Evolutionary conservation across 2,888 invertebrate species (phyloP).

Genomic region (Andrena minutula): DNA sequence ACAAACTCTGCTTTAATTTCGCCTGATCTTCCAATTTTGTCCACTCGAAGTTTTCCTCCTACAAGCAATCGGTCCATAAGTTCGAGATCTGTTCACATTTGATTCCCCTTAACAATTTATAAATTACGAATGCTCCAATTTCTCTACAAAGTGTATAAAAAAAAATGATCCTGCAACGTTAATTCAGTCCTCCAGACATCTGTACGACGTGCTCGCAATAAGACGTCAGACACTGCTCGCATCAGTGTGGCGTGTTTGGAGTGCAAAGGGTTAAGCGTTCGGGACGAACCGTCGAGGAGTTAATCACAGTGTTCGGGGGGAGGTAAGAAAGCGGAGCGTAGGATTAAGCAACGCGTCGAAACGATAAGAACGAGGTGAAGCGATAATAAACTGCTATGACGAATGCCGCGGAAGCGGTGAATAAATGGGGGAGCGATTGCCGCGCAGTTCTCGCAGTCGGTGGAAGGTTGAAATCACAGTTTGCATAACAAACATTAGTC

Average conservation of each 20-base stretch:
- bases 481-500: slow-evolving; percentile 39
- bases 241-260: background rate
- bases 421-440: slow-evolving; percentile 15
- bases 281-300: slow-evolving; percentile 33
- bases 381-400: slow-evolving; percentile 28
- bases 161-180: too few species aligned
- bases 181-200: background rate
- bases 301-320: slow-evolving; percentile 28
- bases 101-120: too few species aligned
- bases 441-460: slow-evolving; percentile 8
- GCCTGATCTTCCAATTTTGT: too few species aligned
- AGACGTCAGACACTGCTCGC: background rate
- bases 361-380: slow-evolving; percentile 6
- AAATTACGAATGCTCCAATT: too few species aligned
- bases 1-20: too few species aligned
- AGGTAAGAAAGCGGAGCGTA: slow-evolving; percentile 24
- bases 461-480: slow-evolving; percentile 30
- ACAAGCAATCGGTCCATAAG: too few species aligned
- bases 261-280: slow-evolving; percentile 49
- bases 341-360: slow-evolving; percentile 3
- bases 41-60: too few species aligned
- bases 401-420: slow-evolving; percentile 23
- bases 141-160: too few species aligned
- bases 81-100: too few species aligned
- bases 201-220: background rate